Base-by-base conservation (phyloP, 1,140 invertebrate genomes). In the Dryas iulia region DNA sequence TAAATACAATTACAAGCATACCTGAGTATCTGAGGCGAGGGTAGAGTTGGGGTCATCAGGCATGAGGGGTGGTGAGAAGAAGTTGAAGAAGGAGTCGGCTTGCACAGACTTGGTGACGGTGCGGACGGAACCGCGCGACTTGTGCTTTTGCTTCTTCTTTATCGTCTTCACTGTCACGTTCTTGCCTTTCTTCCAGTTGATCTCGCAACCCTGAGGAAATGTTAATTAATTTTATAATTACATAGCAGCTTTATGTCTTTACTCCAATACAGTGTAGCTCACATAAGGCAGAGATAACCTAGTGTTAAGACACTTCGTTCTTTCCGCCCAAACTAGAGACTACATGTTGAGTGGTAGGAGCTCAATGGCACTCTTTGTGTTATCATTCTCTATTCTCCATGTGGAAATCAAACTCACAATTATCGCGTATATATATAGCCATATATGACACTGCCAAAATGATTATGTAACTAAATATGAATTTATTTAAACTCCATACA, bases 71-170 rank as follows among this genome's bases (percentile, higher is more conserved):
- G 98, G 98, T 73, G 94, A 95, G 93, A 99, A 99, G 94, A 99
- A 99, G 91, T 99, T 99, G 93, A 99, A 99, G 93, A 99, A 99
- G 0, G 98, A 99, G 87, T 97, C 96, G 62, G 96, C 96, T 77
- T 96, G 96, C 62, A 99, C 97, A 67, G 96, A 97, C 94, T 99
- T 99, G 10, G 97, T 98, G 58, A 99, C 95, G 26, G 97, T 98
- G 81, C 98, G 95, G 69, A 97, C 96, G 6, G 97, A 96, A 65
- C 98, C 98, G 71, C 96, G 94, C 2, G 97, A 96, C 94, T 99
- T 99, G 90, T 99, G 98, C 89, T 99, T 99, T 92, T 99, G 98
- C 90, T 98, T 99, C 94, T 99, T 99, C 88, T 98, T 98, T 28
- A 99, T 96, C 10, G 96, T 97, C 93, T 99, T 99, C 2, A 99